These are phyloP conservation scores for Nymphalis c-album DNA, from an alignment of 2,888 invertebrate species.

Conservation along the genomic window DNA sequence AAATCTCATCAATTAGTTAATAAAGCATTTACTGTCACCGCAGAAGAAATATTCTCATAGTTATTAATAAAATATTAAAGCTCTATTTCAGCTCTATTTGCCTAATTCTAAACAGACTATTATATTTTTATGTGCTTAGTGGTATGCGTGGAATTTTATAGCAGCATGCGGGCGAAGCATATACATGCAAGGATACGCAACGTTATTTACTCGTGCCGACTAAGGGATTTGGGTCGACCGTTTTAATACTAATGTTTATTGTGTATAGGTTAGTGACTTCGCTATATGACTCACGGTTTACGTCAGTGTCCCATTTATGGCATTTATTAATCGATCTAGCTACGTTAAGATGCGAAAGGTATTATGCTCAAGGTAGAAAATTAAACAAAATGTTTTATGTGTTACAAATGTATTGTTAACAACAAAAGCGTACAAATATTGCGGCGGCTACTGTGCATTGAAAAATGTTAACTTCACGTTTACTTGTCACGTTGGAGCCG, in stretches of 20 bases:
- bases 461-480: conserved; percentile 72
- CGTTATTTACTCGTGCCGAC: conserved; percentile 38
- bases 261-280: conserved; percentile 45
- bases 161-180: conserved; percentile 39
- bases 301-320: conserved; percentile 57
- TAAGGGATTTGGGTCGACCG: conserved; percentile 45
- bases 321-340: conserved; percentile 49
- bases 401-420: conserved; percentile 75
- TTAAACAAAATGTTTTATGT: conserved; percentile 72
- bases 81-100: background rate
- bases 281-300: conserved; percentile 65
- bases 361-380: conserved; percentile 56
- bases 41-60: background rate
- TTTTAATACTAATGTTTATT: conserved; percentile 50
- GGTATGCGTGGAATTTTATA: conserved; percentile 33
- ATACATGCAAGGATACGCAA: conserved; percentile 36
- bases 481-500: conserved; percentile 84
- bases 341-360: conserved; percentile 43
- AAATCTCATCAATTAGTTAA: background rate
- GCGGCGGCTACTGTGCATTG: conserved; percentile 74
- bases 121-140: conserved; percentile 15
- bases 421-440: conserved; percentile 70
- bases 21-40: background rate
- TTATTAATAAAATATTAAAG: background rate
- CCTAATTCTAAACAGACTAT: conserved; percentile 12